phyloP scores from a whole-genome alignment of 2,797 vertebrate species.

The Ptychadena robeensis region DNA sequence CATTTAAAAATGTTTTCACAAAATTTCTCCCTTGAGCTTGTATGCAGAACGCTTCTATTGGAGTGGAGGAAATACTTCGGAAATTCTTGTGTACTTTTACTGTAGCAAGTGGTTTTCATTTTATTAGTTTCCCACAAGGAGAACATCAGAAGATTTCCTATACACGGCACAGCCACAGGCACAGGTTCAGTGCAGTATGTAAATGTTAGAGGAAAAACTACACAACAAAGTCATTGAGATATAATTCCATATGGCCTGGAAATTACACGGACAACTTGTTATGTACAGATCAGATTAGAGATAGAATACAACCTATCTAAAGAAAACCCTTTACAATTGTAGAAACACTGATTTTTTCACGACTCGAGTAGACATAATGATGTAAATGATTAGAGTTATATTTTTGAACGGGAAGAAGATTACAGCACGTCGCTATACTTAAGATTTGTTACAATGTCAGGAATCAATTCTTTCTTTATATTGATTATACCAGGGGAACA shows the following conservation, averaged over 20 bases:
- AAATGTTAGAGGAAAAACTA: slow-evolving; percentile 20
- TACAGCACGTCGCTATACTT: too few species aligned
- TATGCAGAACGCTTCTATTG: neutral
- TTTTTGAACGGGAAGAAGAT: too few species aligned
- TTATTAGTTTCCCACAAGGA: slow-evolving; percentile 34
- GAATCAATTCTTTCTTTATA: too few species aligned
- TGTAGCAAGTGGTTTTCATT: slow-evolving; percentile 35
- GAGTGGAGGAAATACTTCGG: neutral
- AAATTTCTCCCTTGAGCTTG: neutral
- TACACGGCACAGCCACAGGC: slow-evolving; percentile 16
- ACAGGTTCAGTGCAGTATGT: neutral
- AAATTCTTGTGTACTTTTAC: slow-evolving; percentile 24
- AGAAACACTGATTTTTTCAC: neutral
- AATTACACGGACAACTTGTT: slow-evolving; percentile 39
- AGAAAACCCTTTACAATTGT: neutral
- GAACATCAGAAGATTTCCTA: slow-evolving; percentile 35
- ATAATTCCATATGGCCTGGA: slow-evolving; percentile 15
- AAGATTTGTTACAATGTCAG: too few species aligned
- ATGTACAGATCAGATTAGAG: slow-evolving; percentile 22
- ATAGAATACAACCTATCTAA: slow-evolving; percentile 9
- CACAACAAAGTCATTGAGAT: slow-evolving; percentile 21
- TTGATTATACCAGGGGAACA: too few species aligned
- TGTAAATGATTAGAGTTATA: too few species aligned
- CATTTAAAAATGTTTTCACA: slow-evolving; percentile 9
- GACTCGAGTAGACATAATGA: too few species aligned